phyloP scores from a whole-genome alignment of 2,888 invertebrate species.

The Phasia obesa region DNA sequence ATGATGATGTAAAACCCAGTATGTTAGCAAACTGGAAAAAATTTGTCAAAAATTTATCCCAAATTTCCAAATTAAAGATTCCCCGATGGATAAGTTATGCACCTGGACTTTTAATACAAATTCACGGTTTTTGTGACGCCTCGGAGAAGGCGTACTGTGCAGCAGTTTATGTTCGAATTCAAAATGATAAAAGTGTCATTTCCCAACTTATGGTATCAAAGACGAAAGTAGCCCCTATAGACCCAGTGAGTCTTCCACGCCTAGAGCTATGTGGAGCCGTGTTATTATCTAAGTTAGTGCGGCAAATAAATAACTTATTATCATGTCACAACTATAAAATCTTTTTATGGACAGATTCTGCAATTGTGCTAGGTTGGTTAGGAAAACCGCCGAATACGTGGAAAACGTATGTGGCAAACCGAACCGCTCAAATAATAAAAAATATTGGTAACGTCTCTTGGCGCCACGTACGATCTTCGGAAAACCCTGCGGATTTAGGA shows the following conservation, averaged over 20 bases:
- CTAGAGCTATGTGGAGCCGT: not conserved
- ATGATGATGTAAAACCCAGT: not conserved
- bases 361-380: not conserved
- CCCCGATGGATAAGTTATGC: too few species aligned
- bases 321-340: not conserved
- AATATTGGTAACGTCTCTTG: not conserved
- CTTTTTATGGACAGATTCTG: too few species aligned
- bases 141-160: too few species aligned
- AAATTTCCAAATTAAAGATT: too few species aligned
- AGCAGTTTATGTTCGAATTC: too few species aligned
- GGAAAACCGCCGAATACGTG: not conserved
- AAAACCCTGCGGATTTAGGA: not conserved
- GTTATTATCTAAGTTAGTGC: not conserved
- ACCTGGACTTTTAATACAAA: too few species aligned
- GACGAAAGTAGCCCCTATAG: not conserved
- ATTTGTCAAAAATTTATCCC: not conserved
- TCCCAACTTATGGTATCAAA: not conserved
- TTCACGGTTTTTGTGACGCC: too few species aligned
- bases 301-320: not conserved
- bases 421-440: not conserved
- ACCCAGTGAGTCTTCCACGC: not conserved
- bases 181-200: too few species aligned
- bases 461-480: too few species aligned
- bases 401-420: constrained; percentile 1
- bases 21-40: not conserved